Conservation (phyloP, 2,113 vertebrate genomes). For the Chionis minor region DNA sequence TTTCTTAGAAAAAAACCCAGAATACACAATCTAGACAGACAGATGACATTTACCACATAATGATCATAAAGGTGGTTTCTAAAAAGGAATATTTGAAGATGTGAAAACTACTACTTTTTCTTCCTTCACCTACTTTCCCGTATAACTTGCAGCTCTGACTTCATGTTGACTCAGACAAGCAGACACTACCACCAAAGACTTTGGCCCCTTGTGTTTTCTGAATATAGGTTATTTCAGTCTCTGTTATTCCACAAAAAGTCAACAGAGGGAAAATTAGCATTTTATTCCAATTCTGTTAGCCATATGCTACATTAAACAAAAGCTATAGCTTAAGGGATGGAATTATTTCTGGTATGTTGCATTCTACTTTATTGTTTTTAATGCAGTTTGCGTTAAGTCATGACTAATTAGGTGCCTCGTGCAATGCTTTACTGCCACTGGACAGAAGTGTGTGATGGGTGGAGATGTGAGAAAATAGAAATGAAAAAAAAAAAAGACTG, state of each 20-base stretch:
- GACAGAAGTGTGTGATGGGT: background rate
- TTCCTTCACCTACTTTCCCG: background rate
- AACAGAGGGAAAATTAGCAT: background rate
- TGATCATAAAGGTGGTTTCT: background rate
- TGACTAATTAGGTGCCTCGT: background rate
- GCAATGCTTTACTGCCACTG: background rate
- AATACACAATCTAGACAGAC: background rate
- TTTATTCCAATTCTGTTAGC: background rate
- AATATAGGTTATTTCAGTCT: background rate
- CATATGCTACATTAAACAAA: background rate
- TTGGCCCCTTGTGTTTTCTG: background rate
- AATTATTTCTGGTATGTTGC: background rate
- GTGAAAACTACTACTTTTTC: background rate
- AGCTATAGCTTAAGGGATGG: background rate
- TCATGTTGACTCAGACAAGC: background rate
- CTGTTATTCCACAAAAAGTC: background rate
- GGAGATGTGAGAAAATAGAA: background rate
- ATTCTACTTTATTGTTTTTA: background rate
- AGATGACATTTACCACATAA: background rate
- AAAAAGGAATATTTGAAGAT: background rate
- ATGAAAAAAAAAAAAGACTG: fast-evolving
- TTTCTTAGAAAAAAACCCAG: background rate
- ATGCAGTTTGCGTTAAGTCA: background rate
- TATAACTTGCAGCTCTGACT: background rate
- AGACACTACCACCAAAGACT: background rate